Evolutionary conservation across 2,797 vertebrate species (phyloP).

Genomic region (Cercopithecus mitis): DNA sequence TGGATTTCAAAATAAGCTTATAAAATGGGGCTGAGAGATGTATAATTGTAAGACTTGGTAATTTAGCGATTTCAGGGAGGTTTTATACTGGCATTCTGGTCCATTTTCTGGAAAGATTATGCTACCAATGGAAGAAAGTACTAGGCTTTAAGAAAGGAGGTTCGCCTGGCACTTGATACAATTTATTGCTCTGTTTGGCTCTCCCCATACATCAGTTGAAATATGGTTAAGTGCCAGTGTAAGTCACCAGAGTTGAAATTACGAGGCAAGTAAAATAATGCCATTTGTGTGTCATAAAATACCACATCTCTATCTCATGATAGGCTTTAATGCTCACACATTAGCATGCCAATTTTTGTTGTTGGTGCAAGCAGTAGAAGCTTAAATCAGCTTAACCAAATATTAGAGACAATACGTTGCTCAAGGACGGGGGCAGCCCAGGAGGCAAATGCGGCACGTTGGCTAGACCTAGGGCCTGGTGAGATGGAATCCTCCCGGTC

Average conservation of each 20-base stretch:
- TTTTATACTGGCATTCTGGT: neutral
- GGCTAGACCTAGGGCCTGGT: neutral
- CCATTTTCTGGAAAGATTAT: neutral
- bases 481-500: rapidly evolving
- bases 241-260: neutral
- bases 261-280: neutral
- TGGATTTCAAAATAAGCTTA: neutral
- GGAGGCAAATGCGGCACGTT: rapidly evolving
- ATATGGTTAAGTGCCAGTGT: neutral
- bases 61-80: neutral
- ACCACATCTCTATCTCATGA: neutral
- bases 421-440: rapidly evolving
- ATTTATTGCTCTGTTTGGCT: neutral
- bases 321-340: rapidly evolving
- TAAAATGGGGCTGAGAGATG: neutral
- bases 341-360: neutral
- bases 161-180: neutral
- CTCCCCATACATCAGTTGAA: neutral
- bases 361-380: neutral
- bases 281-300: neutral
- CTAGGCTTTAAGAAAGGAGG: neutral
- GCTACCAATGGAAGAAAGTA: neutral
- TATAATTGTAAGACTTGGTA: rapidly evolving
- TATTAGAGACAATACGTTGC: neutral
- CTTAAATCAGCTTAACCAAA: neutral